phyloP scores from a whole-genome alignment of 2,113 vertebrate genomes.

The Puma concolor region DNA sequence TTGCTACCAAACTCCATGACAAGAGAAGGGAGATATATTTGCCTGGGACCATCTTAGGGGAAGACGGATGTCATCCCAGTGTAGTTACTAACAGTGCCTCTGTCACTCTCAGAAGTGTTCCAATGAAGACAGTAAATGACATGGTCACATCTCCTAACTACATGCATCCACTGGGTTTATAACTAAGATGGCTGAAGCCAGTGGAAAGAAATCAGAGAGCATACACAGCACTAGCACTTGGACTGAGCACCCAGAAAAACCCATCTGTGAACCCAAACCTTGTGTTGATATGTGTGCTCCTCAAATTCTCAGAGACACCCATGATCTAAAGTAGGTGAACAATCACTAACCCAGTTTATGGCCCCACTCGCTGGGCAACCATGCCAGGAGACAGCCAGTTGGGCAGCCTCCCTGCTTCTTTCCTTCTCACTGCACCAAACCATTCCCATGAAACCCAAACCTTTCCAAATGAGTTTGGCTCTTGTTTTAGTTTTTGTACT shows the following conservation, averaged over 20 bases:
- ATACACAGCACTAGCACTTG: neutral
- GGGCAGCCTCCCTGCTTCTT: neutral
- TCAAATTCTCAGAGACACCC: slow-evolving; percentile 5
- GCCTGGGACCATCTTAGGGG: accelerated
- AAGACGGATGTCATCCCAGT: neutral
- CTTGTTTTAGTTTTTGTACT: neutral
- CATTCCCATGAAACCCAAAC: slow-evolving; percentile 53
- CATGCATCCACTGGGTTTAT: neutral
- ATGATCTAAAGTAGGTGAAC: neutral
- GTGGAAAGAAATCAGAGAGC: neutral
- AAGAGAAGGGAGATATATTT: neutral
- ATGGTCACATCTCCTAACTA: neutral
- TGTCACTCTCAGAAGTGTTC: neutral
- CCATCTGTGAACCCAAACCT: neutral
- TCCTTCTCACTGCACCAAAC: neutral
- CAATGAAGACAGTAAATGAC: neutral
- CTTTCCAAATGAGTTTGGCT: slow-evolving; percentile 37
- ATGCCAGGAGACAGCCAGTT: neutral
- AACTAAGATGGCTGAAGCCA: neutral
- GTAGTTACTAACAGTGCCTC: neutral
- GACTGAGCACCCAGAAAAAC: neutral
- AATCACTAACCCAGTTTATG: neutral
- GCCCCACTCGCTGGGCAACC: neutral
- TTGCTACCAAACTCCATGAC: neutral
- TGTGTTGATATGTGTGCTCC: neutral